phyloP scores from a whole-genome alignment of 2,113 vertebrate genomes.

The Dromaius novaehollandiae region DNA sequence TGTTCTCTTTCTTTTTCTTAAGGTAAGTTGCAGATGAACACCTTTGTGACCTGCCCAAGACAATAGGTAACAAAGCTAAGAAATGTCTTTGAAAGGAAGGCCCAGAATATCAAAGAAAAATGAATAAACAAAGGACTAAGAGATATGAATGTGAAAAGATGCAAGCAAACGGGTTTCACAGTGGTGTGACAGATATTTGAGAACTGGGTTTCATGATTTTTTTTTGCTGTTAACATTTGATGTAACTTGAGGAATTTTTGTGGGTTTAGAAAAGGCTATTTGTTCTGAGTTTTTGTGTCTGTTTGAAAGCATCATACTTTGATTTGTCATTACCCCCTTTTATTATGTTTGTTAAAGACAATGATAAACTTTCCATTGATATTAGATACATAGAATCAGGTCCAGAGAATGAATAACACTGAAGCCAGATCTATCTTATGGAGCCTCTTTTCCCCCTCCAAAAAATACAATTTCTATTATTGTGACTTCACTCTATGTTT shows the following conservation, averaged over 20 bases:
- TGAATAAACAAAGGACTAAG: neutral
- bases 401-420: neutral
- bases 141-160: neutral
- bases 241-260: neutral
- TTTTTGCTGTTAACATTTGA: neutral
- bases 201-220: neutral
- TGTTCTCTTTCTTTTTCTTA: neutral
- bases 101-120: neutral
- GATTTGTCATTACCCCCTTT: neutral
- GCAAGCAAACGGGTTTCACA: neutral
- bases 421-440: neutral
- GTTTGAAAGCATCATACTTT: neutral
- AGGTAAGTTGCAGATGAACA: neutral
- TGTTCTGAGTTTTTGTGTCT: neutral
- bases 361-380: neutral
- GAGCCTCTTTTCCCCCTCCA: rapidly evolving
- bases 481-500: neutral
- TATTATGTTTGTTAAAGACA: neutral
- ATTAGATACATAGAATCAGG: neutral
- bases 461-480: neutral
- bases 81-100: neutral
- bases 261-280: neutral
- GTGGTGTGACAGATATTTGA: neutral
- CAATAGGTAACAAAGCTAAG: neutral
- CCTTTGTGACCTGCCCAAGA: neutral